These are phyloP conservation scores for Xestoiulus laeticollis DNA, from an alignment of 2,888 invertebrate genomes.

Conservation along the genomic window DNA sequence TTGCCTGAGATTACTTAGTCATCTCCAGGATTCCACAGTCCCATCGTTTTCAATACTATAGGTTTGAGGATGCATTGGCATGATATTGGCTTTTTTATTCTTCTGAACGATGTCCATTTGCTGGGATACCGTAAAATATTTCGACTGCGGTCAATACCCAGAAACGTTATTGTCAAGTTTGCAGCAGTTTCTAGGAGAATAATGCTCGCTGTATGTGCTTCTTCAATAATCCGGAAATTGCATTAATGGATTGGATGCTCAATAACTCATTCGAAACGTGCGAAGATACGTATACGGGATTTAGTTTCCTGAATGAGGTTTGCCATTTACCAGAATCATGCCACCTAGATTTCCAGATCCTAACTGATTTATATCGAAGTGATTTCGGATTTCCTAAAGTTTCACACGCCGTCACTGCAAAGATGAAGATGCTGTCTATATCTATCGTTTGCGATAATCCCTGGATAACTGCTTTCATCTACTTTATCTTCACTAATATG, in stretches of 20 bases:
- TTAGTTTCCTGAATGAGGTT: slow-evolving; percentile 18
- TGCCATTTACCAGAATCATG: background rate
- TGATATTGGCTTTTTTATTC: background rate
- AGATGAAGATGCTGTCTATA: slow-evolving; percentile 11
- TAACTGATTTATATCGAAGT: slow-evolving; percentile 39
- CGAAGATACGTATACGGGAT: background rate
- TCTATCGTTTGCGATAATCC: background rate
- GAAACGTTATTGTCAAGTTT: background rate
- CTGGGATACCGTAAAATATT: background rate
- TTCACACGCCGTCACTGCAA: slow-evolving; percentile 32
- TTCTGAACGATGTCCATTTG: background rate
- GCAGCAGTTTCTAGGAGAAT: background rate
- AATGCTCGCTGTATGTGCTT: background rate
- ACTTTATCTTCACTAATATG: slow-evolving; percentile 10
- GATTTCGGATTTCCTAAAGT: slow-evolving; percentile 40
- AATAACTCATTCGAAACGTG: slow-evolving; percentile 24
- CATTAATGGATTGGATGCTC: slow-evolving; percentile 39
- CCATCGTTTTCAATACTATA: background rate
- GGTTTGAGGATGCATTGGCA: background rate
- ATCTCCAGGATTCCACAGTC: background rate
- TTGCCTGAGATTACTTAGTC: background rate
- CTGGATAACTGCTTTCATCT: background rate
- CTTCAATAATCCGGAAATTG: slow-evolving; percentile 43
- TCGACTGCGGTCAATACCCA: background rate
- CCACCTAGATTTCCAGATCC: slow-evolving; percentile 16